These are phyloP conservation scores for Schizopygopsis malacanthus DNA, from an alignment of 2,797 vertebrate genomes.

Conservation along the genomic window DNA sequence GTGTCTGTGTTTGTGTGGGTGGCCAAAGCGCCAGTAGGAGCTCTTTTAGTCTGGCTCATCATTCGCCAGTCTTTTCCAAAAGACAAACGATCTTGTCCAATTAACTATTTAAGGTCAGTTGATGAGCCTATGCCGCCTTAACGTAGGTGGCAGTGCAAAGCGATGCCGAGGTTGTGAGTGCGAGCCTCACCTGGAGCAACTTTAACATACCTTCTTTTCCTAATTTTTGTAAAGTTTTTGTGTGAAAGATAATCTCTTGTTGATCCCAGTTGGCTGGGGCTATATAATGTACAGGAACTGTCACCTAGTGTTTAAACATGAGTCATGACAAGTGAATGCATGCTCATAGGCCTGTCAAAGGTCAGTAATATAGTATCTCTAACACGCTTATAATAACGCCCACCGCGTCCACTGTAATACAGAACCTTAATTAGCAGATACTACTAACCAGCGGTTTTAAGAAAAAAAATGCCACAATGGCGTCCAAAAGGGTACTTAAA, in stretches of 20 bases:
- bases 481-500: neutral
- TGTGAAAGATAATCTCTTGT: neutral
- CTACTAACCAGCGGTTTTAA: neutral
- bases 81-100: too few species aligned
- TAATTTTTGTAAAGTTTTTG: too few species aligned
- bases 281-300: neutral
- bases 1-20: neutral
- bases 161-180: constrained; percentile 7
- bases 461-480: neutral
- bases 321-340: neutral
- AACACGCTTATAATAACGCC: neutral
- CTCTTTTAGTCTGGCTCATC: neutral
- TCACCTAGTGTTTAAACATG: neutral
- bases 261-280: neutral
- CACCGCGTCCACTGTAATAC: neutral
- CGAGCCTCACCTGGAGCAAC: neutral
- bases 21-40: neutral
- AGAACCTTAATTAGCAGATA: neutral
- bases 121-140: accelerated
- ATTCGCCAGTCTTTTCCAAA: neutral
- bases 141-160: neutral
- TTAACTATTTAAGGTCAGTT: neutral
- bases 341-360: neutral
- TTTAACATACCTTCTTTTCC: neutral
- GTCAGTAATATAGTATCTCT: neutral